These are phyloP conservation scores for Pomatorhinus ruficollis DNA, from an alignment of 2,113 vertebrate genomes.

Conservation along the genomic window DNA sequence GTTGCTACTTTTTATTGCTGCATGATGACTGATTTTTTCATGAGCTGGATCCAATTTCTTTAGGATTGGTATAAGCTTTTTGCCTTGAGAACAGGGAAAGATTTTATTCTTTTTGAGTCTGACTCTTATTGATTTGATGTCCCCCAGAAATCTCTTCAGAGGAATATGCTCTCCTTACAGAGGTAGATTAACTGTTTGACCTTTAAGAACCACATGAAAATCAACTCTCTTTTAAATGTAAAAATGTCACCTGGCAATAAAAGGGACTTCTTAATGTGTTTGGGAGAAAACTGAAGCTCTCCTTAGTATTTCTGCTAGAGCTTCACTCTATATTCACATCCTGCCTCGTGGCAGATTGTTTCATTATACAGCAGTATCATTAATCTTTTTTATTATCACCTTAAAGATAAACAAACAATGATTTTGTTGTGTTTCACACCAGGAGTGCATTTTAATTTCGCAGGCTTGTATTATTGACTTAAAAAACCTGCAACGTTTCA, in stretches of 20 bases:
- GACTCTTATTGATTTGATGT: slow-evolving; percentile 60
- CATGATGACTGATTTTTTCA: neutral
- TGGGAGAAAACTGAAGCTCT: slow-evolving; percentile 28
- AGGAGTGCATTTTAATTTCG: slow-evolving; percentile 80
- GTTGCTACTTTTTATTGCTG: neutral
- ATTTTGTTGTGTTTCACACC: slow-evolving; percentile 79
- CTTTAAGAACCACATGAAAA: slow-evolving; percentile 63
- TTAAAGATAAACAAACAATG: slow-evolving; percentile 83
- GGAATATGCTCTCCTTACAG: slow-evolving; percentile 4
- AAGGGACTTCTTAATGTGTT: slow-evolving; percentile 58
- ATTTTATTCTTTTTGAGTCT: slow-evolving; percentile 44
- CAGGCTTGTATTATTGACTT: slow-evolving; percentile 67
- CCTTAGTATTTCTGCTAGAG: neutral
- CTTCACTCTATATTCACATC: slow-evolving; percentile 69
- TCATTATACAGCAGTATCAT: slow-evolving; percentile 76
- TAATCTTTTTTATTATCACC: slow-evolving; percentile 83
- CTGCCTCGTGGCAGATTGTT: slow-evolving; percentile 77
- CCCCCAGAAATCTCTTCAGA: slow-evolving; percentile 63
- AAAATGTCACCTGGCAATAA: slow-evolving; percentile 60
- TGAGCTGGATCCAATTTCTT: neutral
- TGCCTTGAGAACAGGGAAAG: slow-evolving; percentile 21
- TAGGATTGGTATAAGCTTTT: neutral
- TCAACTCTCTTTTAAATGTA: slow-evolving; percentile 58
- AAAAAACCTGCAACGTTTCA: slow-evolving; percentile 53
- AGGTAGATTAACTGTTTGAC: slow-evolving; percentile 68